Evolutionary conservation across 2,113 vertebrate species (phyloP), one percentile per base, ranked within the genome.

Genomic region (Nyctereutes procyonoides): DNA sequence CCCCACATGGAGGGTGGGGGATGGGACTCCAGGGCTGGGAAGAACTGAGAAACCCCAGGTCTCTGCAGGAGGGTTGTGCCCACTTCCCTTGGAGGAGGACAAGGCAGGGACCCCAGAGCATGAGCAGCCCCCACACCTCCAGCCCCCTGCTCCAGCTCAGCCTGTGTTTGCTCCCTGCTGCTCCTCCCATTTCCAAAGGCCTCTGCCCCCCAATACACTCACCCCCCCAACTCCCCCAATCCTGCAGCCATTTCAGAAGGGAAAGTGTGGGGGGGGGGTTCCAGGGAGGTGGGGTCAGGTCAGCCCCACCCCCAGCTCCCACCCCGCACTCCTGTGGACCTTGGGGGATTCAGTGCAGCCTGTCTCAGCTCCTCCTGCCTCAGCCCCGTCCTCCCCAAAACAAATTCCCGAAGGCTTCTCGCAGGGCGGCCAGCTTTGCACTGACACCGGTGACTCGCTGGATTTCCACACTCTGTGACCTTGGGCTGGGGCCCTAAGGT

Each of bases 151-250:
- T 74, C 19, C 51, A 19, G 55, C 43, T 32, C 43, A 16, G 71
- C 60, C 3, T 2, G 3, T 58, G 10, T 17, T 51, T 26, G 6
- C n/a, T 32, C 13, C 38, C 9, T 12, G 38, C 9, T 12, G 38
- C 56, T 1, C 8, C 28, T 30, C 17, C 7, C 35, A 65, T 12
- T 71, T 91, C 73, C 3, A 8, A 53, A 55, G 32, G 43, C 15
- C 11, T 17, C 15, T 43, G 43, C 43, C 7, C 43, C 43, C 43
- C 6, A 43, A 43, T 43, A 43, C 43, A 43, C 1, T 7, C 14
- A 0, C 8, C 65, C 15, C 3, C 10, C 1, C 30, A 35, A 19
- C n/a, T 19, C 28, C 77, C 11, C 43, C 8, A 5, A 30, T 35
- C 28, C n/a, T 8, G 2, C 3, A 43, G 67, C 6, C 5, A 8